phyloP scores from a whole-genome alignment of 1,140 invertebrate species.

The Camponotus floridanus region DNA sequence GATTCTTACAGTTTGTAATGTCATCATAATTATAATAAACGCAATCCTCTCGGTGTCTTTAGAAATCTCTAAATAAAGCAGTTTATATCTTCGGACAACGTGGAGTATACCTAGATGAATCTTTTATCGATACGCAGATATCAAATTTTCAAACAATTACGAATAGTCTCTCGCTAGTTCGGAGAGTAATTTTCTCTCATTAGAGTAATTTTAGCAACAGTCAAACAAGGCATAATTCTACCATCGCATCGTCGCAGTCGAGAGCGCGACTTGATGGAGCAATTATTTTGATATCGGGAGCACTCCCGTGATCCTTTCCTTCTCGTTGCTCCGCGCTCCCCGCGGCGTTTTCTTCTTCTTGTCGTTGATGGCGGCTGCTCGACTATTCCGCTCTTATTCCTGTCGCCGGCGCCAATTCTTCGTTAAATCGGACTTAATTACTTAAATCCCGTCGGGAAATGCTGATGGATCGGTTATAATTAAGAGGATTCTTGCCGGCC shows the following conservation, averaged over 20 bases:
- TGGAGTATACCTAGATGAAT: background rate
- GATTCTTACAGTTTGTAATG: background rate
- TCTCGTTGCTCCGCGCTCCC: slow-evolving; percentile 47
- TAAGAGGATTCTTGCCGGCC: slow-evolving; percentile 74
- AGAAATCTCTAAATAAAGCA: background rate
- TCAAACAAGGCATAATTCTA: slow-evolving; percentile 75
- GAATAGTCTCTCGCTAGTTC: slow-evolving; percentile 42
- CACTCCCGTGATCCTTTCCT: slow-evolving; percentile 64
- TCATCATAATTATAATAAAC: background rate
- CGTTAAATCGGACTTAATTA: slow-evolving; percentile 80
- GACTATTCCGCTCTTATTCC: slow-evolving; percentile 73
- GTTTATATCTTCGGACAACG: background rate
- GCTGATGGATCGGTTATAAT: slow-evolving; percentile 79
- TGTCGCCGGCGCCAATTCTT: slow-evolving; percentile 77
- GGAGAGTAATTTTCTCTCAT: slow-evolving; percentile 73
- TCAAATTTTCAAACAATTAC: slow-evolving; percentile 36
- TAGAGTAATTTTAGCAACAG: slow-evolving; percentile 68
- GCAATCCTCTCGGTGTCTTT: background rate
- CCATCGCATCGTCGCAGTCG: slow-evolving; percentile 63
- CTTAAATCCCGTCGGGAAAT: slow-evolving; percentile 78
- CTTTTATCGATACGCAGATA: background rate
- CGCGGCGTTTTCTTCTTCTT: slow-evolving; percentile 50
- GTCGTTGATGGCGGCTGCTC: slow-evolving; percentile 67
- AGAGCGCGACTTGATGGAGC: slow-evolving; percentile 73
- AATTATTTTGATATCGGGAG: slow-evolving; percentile 80